Conservation (phyloP, 2,113 vertebrate species). For the Sylvilagus bachmani region DNA sequence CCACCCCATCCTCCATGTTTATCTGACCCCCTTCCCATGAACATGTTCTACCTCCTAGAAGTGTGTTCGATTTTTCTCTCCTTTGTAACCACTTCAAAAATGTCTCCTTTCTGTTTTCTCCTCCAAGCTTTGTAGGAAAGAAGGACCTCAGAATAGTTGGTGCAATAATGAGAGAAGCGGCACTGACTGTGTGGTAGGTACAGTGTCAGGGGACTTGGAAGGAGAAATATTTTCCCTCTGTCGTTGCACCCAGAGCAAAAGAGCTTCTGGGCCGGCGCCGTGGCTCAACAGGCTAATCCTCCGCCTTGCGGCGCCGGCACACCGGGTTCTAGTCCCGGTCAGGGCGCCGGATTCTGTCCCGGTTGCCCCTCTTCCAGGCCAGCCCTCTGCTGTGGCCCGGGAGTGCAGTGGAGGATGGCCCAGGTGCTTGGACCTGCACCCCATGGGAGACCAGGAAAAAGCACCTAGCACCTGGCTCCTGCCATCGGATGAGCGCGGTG, state of each 20-base stretch:
- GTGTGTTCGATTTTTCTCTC: neutral
- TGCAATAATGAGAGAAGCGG: conserved; percentile 57
- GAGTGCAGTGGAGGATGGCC: too few relatives aligned
- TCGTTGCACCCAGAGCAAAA: neutral
- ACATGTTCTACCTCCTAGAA: neutral
- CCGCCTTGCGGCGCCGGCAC: too few relatives aligned
- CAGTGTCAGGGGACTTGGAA: conserved; percentile 22
- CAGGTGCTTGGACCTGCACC: too few relatives aligned
- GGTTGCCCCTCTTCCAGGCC: too few relatives aligned
- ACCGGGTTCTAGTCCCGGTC: too few relatives aligned
- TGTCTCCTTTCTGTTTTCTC: conserved; percentile 49
- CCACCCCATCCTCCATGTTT: neutral
- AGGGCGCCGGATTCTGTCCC: too few relatives aligned
- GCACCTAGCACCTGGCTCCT: too few relatives aligned
- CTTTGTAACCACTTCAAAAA: conserved; percentile 58
- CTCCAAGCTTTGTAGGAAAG: conserved; percentile 39
- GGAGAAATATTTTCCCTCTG: conserved; percentile 8
- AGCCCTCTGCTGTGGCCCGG: too few relatives aligned
- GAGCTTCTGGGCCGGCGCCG: too few relatives aligned
- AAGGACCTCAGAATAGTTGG: conserved; percentile 21
- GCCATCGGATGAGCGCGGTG: too few relatives aligned
- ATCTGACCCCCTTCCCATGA: neutral
- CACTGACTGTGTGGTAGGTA: neutral
- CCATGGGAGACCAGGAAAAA: too few relatives aligned
- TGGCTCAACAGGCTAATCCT: too few relatives aligned